phyloP scores from a whole-genome alignment of 2,113 vertebrate genomes.

The Leptocoma aspasia region DNA sequence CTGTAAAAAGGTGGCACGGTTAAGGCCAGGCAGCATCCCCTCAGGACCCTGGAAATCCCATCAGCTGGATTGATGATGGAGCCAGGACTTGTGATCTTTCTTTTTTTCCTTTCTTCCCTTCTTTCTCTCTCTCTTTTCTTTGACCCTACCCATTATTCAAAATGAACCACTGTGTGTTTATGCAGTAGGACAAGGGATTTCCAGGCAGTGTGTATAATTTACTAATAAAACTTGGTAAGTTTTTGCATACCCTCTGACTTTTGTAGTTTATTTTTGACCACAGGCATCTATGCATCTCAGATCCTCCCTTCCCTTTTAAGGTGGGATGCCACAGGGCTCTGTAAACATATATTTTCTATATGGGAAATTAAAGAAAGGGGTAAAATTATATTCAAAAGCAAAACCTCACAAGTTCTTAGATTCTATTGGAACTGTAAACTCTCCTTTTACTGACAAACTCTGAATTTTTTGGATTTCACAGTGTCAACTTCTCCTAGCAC shows the following conservation, averaged over 20 bases:
- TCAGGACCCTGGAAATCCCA: not conserved
- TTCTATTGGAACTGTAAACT: not conserved
- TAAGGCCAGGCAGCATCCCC: not conserved
- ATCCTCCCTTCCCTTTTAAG: not conserved
- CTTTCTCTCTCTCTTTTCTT: not conserved
- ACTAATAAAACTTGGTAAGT: not conserved
- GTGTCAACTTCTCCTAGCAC: not conserved
- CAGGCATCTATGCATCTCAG: not conserved
- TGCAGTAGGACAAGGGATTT: not conserved
- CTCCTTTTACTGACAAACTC: not conserved
- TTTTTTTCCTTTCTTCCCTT: not conserved
- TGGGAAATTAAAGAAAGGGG: not conserved
- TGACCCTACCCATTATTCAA: not conserved
- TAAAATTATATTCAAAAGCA: not conserved
- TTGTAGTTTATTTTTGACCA: not conserved
- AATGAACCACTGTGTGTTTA: not conserved
- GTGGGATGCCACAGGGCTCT: not conserved
- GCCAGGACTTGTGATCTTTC: not conserved
- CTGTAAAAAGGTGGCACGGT: not conserved
- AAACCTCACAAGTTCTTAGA: not conserved
- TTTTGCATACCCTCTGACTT: not conserved
- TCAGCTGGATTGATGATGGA: fast-evolving
- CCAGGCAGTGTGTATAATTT: not conserved
- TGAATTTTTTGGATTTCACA: not conserved
- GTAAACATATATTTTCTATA: not conserved